Base-by-base conservation (phyloP, 2,888 invertebrate species). In the Chaitophorus viminalis region DNA sequence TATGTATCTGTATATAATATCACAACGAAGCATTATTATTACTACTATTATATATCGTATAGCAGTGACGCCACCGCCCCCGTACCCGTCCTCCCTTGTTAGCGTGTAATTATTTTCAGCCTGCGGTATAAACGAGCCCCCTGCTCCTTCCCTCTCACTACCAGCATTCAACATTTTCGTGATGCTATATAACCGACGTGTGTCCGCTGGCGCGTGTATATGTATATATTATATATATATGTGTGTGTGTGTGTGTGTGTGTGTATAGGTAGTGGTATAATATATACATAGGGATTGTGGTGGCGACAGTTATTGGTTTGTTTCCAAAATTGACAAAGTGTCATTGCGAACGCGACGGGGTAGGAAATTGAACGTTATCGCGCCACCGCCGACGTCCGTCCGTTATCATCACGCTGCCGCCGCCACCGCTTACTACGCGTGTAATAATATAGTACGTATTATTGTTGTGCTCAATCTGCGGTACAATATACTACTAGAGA, bases 291-390 rank as follows among this genome's bases (percentile, higher is more conserved):
- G 11, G 6, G 1, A 21, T 29, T 9, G 25, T 11, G 68, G 25
- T 25, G 3, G 6, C 74, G 54, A 3, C 29, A 29, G 60, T 79
- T 79, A 60, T 74, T 86, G 79, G 79, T 86, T 86, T 70, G 72
- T 78, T 79, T 86, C 72, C 86, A 72, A 72, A 78, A 29, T 78
- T 36, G 86, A 86, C 78, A 79, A 79, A 79, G 86, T 60, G 79
- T 78, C 85, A 78, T 52, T 46, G 70, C 17, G 21, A n/a, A 8
- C n/a, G 33, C 31, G 65, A 65, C 36, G 68, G 81, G 18, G 78
- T 85, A 86, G 85, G 85, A 78, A 86, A 86, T 86, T 70, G 85
- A 86, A 86, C 85, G 70, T 36, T 70, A 86, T 78, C 84, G 60
- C 14, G 60, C 8, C n/a, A 77, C 68, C 68, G 29, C 18, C n/a